These are phyloP conservation scores for Sorex maritimensis DNA, from an alignment of 2,797 vertebrate species.

Conservation along the genomic window DNA sequence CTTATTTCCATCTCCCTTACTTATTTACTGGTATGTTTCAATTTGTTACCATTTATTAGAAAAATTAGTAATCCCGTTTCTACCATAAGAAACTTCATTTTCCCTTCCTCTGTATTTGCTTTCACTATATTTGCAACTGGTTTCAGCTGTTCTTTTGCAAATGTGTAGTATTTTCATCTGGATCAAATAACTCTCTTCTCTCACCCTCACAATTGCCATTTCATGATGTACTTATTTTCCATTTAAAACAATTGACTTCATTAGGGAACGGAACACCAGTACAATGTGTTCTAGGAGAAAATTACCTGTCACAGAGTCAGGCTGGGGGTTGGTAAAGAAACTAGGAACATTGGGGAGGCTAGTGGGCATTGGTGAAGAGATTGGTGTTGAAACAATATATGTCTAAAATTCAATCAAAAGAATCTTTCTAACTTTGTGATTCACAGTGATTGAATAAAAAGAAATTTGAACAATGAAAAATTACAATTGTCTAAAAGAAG, in stretches of 20 bases:
- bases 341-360: too few species aligned
- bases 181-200: background rate
- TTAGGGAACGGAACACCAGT: too few species aligned
- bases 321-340: too few species aligned
- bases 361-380: too few species aligned
- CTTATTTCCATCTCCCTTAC: background rate
- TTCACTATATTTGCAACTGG: constrained; percentile 17
- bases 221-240: constrained; percentile 41
- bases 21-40: background rate
- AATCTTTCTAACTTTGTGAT: too few species aligned
- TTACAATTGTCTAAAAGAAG: background rate
- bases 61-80: background rate
- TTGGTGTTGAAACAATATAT: too few species aligned
- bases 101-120: constrained; percentile 57
- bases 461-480: too few species aligned
- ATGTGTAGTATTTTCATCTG: constrained; percentile 39
- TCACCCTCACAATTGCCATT: background rate
- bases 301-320: too few species aligned
- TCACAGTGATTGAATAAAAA: too few species aligned
- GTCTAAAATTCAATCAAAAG: too few species aligned
- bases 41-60: background rate
- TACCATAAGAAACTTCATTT: background rate
- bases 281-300: too few species aligned
- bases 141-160: constrained; percentile 62
- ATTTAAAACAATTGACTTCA: constrained; percentile 25